A percentile compares a stretch with the other conserved stretches of the same genome.
phyloP scores from a whole-genome alignment of 2,797 vertebrate species.

The Oreochromis mossambicus region DNA sequence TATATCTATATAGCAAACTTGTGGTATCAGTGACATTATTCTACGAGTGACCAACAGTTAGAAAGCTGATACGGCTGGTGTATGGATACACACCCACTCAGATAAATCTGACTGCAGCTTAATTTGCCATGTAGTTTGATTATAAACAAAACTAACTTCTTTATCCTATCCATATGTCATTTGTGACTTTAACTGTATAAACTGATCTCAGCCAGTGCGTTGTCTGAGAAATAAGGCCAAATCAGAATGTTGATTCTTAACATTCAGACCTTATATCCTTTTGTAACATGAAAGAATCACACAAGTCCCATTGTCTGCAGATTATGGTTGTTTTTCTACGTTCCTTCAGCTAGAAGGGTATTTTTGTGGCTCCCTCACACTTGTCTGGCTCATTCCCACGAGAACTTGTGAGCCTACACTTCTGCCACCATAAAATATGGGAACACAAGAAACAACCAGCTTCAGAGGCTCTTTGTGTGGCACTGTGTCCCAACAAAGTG shows the following conservation, averaged over 20 bases:
- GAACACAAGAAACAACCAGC: slow-evolving; percentile 7
- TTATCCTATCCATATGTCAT: not conserved
- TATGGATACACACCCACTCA: not conserved
- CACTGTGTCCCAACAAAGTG: not conserved
- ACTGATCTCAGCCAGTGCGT: not conserved
- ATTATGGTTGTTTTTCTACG: slow-evolving; percentile 32
- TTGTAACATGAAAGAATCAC: slow-evolving; percentile 52
- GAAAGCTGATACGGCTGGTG: not conserved
- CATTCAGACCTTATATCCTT: slow-evolving; percentile 5
- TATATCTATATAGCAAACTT: not conserved
- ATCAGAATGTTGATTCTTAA: not conserved
- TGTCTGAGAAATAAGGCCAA: slow-evolving; percentile 10
- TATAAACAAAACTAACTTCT: not conserved
- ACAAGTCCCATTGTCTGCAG: slow-evolving; percentile 53
- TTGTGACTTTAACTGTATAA: slow-evolving; percentile 14
- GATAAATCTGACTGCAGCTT: not conserved
- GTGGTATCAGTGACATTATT: not conserved
- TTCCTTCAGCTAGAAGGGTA: slow-evolving; percentile 4
- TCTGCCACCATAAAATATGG: slow-evolving; percentile 16
- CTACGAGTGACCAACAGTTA: not conserved
- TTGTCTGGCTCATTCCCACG: slow-evolving; percentile 52
- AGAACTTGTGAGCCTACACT: slow-evolving; percentile 57
- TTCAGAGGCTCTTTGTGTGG: not conserved
- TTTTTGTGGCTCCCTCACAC: slow-evolving; percentile 53
- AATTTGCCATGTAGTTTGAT: not conserved